Evolutionary conservation across 2,888 invertebrate species (phyloP), one percentile per base, ranked within the genome.

Genomic region (Anaspis maculata): DNA sequence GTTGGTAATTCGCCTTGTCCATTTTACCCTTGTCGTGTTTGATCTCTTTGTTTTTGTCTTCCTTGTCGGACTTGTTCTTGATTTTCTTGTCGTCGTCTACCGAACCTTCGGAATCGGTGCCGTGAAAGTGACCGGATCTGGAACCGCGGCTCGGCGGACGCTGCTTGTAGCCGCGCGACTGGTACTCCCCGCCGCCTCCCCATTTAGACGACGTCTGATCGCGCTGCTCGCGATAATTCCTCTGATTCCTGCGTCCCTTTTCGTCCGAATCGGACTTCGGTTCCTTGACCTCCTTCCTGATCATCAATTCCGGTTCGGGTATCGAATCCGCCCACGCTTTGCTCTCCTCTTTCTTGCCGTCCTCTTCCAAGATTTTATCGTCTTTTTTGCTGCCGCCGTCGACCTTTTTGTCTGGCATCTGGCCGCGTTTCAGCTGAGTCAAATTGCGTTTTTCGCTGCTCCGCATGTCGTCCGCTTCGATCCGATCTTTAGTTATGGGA

Each of bases 21-120:
- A 76, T 68, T 43, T 68, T 69, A 56, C 15, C 26, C 38, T 66
- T 66, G 2, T 67, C 64, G 10, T 54, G 15, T 48, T 49, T 21
- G 25, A 38, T 37, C 41, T 50, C 34, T 42, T 49, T 73, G 43
- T 72, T 70, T 40, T 73, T 71, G 12, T 77, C 78, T 3, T 74
- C 70, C 53, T 79, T 77, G 34, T 79, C 71, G 15, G 57, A 53
- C 45, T 70, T 73, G 21, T 9, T 11, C 15, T 21, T 41, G 5
- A 42, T 38, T 52, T 70, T 71, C 13, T 71, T 74, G 13, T 75
- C 68, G 44, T 83, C 83, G 41, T 85, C 86, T 2, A 78, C 79
- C 13, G 84, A 82, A 21, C 77, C 77, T 50, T 85, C 85, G 0
- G 83, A 83, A 55, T 85, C 86, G 9, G 83, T 81, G 28, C 71